Conservation (phyloP, 2,797 vertebrate genomes). For the Sciurus vulgaris region DNA sequence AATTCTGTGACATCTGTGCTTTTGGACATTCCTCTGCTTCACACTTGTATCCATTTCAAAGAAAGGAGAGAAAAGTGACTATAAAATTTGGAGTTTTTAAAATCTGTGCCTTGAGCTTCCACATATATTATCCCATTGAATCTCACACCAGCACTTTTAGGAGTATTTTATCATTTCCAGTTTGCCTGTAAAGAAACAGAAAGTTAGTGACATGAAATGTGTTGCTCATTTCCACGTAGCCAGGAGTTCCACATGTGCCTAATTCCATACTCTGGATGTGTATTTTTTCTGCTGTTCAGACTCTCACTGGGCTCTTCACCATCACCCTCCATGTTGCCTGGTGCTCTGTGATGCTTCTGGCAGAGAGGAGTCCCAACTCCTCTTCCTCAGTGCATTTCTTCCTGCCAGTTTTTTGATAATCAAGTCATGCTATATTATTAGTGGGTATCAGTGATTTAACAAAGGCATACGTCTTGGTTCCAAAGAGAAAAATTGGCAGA, state of each 20-base stretch:
- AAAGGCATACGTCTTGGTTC: background rate
- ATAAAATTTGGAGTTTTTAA: background rate
- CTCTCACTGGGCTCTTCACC: fast-evolving
- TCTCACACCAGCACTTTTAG: background rate
- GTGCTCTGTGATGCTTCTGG: background rate
- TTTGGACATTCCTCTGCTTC: background rate
- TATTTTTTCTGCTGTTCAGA: background rate
- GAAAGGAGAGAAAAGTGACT: background rate
- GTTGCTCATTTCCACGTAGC: background rate
- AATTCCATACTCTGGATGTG: background rate
- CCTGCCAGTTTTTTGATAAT: background rate
- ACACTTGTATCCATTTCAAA: background rate
- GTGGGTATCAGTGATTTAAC: background rate
- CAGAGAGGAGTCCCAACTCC: background rate
- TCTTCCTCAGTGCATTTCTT: background rate
- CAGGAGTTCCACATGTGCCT: background rate
- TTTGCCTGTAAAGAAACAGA: conserved; percentile 25
- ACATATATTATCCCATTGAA: background rate
- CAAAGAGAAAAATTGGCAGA: conserved; percentile 1
- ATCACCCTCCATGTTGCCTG: background rate
- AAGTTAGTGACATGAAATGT: background rate
- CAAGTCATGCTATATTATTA: background rate
- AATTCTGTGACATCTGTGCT: background rate
- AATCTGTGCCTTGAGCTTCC: background rate
- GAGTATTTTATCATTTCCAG: conserved; percentile 43